These are phyloP conservation scores for Gymnothorax javanicus DNA, from an alignment of 2,797 vertebrate genomes.

Conservation along the genomic window DNA sequence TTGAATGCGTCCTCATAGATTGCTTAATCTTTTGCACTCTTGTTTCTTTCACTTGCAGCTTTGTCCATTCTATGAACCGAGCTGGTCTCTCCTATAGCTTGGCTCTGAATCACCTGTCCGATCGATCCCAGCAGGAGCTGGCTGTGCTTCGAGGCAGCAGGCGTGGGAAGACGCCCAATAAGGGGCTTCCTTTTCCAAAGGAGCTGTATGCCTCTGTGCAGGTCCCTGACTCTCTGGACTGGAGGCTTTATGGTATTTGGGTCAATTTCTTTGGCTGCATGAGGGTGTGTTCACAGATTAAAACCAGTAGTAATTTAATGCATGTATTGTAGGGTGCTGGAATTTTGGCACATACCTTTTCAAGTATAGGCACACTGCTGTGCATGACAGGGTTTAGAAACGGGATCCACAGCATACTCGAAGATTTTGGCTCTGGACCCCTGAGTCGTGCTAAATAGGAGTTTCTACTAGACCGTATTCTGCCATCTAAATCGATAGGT, in stretches of 20 bases:
- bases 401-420: neutral
- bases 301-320: neutral
- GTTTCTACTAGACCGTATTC: neutral
- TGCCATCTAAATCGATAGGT: neutral
- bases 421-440: neutral
- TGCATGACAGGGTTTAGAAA: neutral
- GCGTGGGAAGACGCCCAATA: slow-evolving; percentile 58
- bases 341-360: neutral
- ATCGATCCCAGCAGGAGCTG: slow-evolving; percentile 71
- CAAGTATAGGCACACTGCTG: neutral
- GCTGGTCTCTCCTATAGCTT: slow-evolving; percentile 72
- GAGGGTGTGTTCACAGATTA: neutral
- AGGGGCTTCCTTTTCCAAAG: slow-evolving; percentile 67
- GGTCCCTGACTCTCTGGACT: slow-evolving; percentile 74
- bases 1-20: neutral
- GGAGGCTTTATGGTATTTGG: slow-evolving; percentile 73
- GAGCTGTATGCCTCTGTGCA: slow-evolving; percentile 52
- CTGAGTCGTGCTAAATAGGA: neutral
- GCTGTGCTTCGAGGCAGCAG: slow-evolving; percentile 68
- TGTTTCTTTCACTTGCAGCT: slow-evolving; percentile 52
- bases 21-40: neutral
- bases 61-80: slow-evolving; percentile 78
- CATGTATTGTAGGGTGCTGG: neutral
- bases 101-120: slow-evolving; percentile 76
- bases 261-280: neutral